A percentile compares a stretch with the other conserved stretches of the same genome.
phyloP scores from a whole-genome alignment of 2,113 vertebrate species.

The Cygnus buccinator region DNA sequence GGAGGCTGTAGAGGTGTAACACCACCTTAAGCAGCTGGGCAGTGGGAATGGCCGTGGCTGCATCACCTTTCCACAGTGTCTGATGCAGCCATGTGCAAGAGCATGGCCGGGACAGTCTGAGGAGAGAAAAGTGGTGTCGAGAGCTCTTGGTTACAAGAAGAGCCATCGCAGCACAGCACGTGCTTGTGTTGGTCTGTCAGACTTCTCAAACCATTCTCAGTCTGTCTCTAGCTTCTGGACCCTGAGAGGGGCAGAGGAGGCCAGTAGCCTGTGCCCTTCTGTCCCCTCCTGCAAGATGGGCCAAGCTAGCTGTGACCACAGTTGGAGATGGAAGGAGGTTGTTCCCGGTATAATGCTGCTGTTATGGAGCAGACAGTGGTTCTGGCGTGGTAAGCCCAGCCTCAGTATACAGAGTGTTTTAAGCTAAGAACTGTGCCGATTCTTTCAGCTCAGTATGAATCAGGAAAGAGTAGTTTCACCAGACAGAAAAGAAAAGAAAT shows the following conservation, averaged over 20 bases:
- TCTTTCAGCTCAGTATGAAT: neutral
- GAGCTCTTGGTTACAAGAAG: neutral
- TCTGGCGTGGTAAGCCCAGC: neutral
- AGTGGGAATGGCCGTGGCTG: neutral
- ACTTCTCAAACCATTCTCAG: neutral
- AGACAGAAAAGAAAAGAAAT: neutral
- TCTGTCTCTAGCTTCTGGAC: neutral
- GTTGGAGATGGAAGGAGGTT: neutral
- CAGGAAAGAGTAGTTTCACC: neutral
- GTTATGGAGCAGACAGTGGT: neutral
- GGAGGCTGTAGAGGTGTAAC: neutral
- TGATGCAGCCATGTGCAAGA: neutral
- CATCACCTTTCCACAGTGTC: neutral
- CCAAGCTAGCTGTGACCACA: neutral
- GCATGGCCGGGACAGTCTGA: neutral
- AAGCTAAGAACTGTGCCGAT: neutral
- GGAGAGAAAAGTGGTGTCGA: neutral
- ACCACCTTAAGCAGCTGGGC: neutral
- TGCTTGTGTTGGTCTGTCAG: neutral
- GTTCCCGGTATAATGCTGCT: neutral
- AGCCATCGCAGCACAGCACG: neutral
- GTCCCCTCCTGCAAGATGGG: neutral
- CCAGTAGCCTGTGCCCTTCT: neutral
- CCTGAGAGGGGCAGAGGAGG: neutral
- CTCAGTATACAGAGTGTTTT: neutral